These are phyloP conservation scores for Heteromurus nitidus DNA, from an alignment of 2,888 invertebrate genomes.

Conservation along the genomic window DNA sequence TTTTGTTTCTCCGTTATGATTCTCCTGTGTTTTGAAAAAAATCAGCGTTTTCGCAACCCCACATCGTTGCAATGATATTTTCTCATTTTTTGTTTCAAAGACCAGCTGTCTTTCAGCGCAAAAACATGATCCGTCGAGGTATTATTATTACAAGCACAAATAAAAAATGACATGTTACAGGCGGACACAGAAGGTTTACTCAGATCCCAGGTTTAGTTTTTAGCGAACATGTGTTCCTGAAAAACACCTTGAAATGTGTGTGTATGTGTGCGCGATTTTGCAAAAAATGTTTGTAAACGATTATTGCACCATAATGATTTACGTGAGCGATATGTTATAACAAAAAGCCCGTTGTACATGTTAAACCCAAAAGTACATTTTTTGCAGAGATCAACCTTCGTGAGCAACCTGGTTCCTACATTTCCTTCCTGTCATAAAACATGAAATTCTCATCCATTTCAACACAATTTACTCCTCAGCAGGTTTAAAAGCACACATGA, in stretches of 20 bases:
- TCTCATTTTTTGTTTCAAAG: slow-evolving; percentile 19
- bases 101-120: slow-evolving; percentile 19
- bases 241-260: slow-evolving; percentile 58
- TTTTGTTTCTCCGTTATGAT: neutral
- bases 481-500: slow-evolving; percentile 41
- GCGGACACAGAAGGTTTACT: neutral
- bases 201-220: neutral
- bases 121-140: neutral
- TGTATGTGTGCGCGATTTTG: slow-evolving; percentile 37
- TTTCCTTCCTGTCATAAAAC: slow-evolving; percentile 62
- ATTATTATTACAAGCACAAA: slow-evolving; percentile 48
- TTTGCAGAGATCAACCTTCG: neutral
- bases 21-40: neutral
- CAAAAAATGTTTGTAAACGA: slow-evolving; percentile 48
- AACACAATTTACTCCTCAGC: slow-evolving; percentile 26
- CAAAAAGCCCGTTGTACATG: neutral
- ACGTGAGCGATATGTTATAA: slow-evolving; percentile 30
- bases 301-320: slow-evolving; percentile 36
- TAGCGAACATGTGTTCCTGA: slow-evolving; percentile 2
- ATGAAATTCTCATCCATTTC: slow-evolving; percentile 42
- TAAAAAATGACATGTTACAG: slow-evolving; percentile 33
- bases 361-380: neutral
- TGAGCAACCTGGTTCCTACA: slow-evolving; percentile 26
- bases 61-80: neutral
- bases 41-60: neutral